Evolutionary conservation across 1,140 invertebrate species (phyloP).

Genomic region (Melipona quadrifasciata): DNA sequence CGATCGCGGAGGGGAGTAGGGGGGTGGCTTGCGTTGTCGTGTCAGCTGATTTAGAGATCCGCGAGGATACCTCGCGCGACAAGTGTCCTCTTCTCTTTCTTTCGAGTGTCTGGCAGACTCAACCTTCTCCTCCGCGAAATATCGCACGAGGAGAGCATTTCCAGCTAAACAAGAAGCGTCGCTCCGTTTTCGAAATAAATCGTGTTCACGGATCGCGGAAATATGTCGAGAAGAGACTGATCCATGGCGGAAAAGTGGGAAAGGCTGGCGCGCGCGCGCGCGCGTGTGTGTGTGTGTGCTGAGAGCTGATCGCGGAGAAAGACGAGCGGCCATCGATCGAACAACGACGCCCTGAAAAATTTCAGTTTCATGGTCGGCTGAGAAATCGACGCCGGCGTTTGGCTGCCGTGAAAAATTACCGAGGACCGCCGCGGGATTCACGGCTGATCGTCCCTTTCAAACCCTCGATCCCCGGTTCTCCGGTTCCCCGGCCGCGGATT

Average conservation of each 20-base stretch:
- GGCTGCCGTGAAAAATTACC: conserved; percentile 73
- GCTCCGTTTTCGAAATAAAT: conserved; percentile 28
- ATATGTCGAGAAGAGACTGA: conserved; percentile 64
- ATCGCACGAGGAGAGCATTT: not conserved
- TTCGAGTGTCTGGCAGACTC: not conserved
- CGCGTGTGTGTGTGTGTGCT: too few species aligned
- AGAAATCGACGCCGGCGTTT: conserved; percentile 72
- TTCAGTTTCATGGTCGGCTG: conserved; percentile 72
- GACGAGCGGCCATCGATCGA: conserved; percentile 52
- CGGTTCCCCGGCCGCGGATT: not conserved
- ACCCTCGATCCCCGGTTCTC: conserved; percentile 11
- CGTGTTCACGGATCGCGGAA: conserved; percentile 55
- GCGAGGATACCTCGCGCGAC: not conserved
- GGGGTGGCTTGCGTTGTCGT: too few species aligned
- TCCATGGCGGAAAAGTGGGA: conserved; percentile 29
- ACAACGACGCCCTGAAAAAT: conserved; percentile 70
- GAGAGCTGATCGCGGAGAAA: conserved; percentile 19
- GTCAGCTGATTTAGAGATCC: not conserved
- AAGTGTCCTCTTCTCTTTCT: not conserved
- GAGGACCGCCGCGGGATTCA: conserved; percentile 57
- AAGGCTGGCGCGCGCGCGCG: conserved; percentile 50
- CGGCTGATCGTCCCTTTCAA: conserved; percentile 41
- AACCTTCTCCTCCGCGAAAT: not conserved
- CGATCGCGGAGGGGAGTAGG: too few species aligned
- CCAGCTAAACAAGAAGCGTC: not conserved